phyloP scores from a whole-genome alignment of 2,797 vertebrate species.

The Hylomyscus alleni region DNA sequence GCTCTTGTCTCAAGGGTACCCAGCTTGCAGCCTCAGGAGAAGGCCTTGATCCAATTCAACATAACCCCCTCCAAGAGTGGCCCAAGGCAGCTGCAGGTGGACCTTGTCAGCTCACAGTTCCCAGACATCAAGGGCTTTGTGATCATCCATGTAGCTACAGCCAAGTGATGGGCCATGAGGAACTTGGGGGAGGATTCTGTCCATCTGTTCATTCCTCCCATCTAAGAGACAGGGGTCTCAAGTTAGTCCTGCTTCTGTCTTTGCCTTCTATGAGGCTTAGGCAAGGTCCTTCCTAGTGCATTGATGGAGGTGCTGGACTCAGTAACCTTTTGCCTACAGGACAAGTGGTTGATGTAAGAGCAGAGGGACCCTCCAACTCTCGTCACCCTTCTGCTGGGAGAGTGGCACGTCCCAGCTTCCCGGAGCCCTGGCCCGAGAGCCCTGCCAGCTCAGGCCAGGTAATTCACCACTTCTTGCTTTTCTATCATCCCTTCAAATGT shows the following conservation, averaged over 20 bases:
- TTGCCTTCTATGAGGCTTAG: not conserved
- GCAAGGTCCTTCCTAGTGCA: constrained; percentile 32
- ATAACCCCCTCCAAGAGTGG: constrained; percentile 88
- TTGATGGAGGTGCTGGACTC: not conserved
- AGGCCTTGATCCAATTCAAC: constrained; percentile 84
- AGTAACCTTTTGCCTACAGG: not conserved
- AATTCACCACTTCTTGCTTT: not conserved
- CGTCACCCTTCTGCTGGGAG: not conserved
- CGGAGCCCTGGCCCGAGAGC: not conserved
- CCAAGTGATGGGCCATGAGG: constrained; percentile 58
- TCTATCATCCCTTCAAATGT: not conserved
- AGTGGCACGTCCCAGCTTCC: not conserved
- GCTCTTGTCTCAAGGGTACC: constrained; percentile 83
- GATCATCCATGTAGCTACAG: constrained; percentile 74
- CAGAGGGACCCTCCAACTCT: not conserved
- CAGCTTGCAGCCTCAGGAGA: constrained; percentile 85
- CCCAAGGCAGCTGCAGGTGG: constrained; percentile 88
- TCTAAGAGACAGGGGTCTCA: not conserved
- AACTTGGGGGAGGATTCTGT: not conserved
- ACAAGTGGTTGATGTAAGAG: not conserved
- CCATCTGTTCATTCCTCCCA: not conserved
- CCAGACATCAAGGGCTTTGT: constrained; percentile 89
- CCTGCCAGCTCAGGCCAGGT: not conserved
- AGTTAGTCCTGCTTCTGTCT: not conserved
- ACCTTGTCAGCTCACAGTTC: constrained; percentile 86